Evolutionary conservation across 2,888 invertebrate genomes (phyloP).

Genomic region (Parnassius orleans): DNA sequence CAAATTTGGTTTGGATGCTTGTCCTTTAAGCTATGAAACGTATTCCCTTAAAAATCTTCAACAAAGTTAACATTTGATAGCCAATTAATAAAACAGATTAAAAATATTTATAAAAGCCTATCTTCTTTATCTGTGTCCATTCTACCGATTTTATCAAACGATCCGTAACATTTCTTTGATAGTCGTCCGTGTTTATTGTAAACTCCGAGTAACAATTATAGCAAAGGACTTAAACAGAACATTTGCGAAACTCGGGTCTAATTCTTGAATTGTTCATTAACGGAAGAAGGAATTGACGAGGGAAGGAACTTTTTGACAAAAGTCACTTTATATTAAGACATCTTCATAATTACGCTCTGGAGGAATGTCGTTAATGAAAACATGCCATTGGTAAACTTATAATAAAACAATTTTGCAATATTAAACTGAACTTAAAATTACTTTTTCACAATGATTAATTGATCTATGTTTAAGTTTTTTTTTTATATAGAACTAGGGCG

Average conservation of each 20-base stretch:
- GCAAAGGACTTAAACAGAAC: constrained; percentile 23
- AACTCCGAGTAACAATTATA: constrained; percentile 12
- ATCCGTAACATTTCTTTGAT: constrained; percentile 15
- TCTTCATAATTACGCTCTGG: background rate
- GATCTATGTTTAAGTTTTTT: no score
- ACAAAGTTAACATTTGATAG: constrained; percentile 18
- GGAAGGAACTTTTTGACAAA: constrained; percentile 66
- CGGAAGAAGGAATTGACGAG: constrained; percentile 55
- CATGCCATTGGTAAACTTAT: no score
- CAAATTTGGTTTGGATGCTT: no score
- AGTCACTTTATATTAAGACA: constrained; percentile 39
- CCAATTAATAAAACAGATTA: constrained; percentile 25
- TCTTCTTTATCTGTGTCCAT: constrained; percentile 17
- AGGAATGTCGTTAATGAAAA: background rate
- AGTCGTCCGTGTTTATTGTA: constrained; percentile 7
- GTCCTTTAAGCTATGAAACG: no score
- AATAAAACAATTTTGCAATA: no score
- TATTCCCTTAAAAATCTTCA: background rate
- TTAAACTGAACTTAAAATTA: no score
- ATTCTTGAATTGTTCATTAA: constrained; percentile 68
- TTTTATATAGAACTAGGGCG: no score
- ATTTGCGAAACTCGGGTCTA: constrained; percentile 51
- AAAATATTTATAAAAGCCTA: constrained; percentile 10
- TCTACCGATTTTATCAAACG: constrained; percentile 11
- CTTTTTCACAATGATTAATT: no score